Percentiles rank a stretch among this genome's conserved stretches.
Evolutionary conservation across 1,140 invertebrate species (phyloP).

Genomic region (Penaeus indicus): DNA sequence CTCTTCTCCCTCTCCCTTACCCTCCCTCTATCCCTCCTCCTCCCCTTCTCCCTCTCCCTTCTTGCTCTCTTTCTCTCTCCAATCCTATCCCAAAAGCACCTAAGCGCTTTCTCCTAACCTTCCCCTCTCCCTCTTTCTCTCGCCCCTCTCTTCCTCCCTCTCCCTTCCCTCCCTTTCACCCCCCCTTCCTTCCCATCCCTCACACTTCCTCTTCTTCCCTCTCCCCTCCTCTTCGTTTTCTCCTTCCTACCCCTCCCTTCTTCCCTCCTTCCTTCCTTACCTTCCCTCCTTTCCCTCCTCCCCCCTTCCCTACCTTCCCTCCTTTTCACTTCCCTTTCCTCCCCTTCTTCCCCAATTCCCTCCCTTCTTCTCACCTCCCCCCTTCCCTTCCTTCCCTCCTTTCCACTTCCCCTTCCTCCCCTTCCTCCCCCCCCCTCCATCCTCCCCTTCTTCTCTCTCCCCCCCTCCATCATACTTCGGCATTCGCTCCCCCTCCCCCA

Average conservation of each 20-base stretch:
- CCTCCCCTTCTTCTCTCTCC: background rate
- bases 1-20: too few species aligned
- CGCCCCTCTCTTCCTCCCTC: too few species aligned
- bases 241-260: background rate
- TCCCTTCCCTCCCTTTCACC: background rate
- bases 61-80: background rate
- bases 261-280: background rate
- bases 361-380: background rate
- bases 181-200: background rate
- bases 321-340: background rate
- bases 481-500: background rate
- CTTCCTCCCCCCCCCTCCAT: background rate
- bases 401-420: background rate
- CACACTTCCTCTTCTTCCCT: background rate
- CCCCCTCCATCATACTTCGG: background rate
- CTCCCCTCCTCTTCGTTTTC: background rate
- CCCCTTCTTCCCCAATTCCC: background rate
- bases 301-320: background rate
- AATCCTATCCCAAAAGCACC: background rate
- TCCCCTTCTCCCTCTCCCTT: too few species aligned
- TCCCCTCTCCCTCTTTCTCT: background rate
- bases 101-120: background rate
- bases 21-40: too few species aligned
- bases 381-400: background rate
- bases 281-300: background rate